Percentiles rank a stretch among this genome's conserved stretches.
Evolutionary conservation across 2,797 vertebrate genomes (phyloP).

Genomic region (Enteromius argenteus): DNA sequence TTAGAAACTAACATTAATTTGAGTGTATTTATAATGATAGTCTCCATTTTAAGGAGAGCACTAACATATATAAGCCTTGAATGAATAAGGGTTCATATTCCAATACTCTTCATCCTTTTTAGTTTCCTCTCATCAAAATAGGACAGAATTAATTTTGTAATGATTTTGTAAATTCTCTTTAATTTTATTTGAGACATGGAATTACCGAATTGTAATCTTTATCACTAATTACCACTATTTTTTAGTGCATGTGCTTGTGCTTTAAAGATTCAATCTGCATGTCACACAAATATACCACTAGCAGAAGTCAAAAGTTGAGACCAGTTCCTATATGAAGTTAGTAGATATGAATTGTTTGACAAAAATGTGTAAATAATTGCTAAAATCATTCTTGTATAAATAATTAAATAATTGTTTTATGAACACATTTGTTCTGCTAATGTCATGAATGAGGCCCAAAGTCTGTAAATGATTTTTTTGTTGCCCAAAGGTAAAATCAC

Average conservation of each 20-base stretch:
- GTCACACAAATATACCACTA: neutral
- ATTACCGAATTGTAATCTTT: neutral
- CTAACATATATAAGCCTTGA: slow-evolving; percentile 22
- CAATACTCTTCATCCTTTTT: neutral
- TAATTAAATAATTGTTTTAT: neutral
- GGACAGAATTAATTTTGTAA: neutral
- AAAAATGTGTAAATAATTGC: neutral
- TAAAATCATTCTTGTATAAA: neutral
- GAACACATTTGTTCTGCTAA: neutral
- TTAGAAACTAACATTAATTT: slow-evolving; percentile 24
- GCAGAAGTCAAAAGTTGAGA: neutral
- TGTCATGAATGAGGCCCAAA: neutral
- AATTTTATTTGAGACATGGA: neutral
- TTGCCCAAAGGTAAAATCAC: neutral
- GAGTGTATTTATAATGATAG: slow-evolving; percentile 16
- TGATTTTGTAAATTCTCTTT: slow-evolving; percentile 20
- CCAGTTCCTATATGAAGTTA: neutral
- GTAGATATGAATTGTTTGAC: neutral
- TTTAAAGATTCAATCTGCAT: slow-evolving; percentile 2
- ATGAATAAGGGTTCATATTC: neutral
- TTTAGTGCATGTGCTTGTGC: neutral
- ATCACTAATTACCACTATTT: neutral
- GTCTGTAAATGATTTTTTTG: neutral
- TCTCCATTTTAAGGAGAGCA: slow-evolving; percentile 59
- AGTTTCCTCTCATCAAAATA: neutral